Conservation (phyloP, 1,140 invertebrate genomes). For the Propsilocerus akamusi region DNA sequence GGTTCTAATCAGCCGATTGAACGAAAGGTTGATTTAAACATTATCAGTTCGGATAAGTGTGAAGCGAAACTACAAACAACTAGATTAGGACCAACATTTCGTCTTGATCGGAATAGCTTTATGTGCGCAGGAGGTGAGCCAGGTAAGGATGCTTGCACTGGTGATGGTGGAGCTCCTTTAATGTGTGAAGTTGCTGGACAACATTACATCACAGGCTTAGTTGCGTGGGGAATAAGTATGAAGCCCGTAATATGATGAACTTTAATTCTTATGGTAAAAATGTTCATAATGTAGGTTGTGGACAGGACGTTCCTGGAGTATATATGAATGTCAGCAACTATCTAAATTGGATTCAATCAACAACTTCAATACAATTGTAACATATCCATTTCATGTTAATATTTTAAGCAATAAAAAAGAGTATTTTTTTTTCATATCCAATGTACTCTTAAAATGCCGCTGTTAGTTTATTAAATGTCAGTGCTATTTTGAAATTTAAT, state of each 20-base stretch:
- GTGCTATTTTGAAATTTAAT: too few relatives aligned
- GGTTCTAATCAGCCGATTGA: constrained; percentile 30
- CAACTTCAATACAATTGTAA: too few relatives aligned
- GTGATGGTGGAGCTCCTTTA: constrained; percentile 38
- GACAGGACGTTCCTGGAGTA: constrained; percentile 38
- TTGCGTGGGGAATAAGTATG: constrained; percentile 60
- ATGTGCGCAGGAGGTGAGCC: constrained; percentile 51
- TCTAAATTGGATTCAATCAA: constrained; percentile 41
- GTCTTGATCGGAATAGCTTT: constrained; percentile 42
- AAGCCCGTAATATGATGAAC: too few relatives aligned
- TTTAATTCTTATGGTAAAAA: too few relatives aligned
- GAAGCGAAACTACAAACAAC: constrained; percentile 33
- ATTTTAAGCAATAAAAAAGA: too few relatives aligned
- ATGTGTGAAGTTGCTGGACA: constrained; percentile 39
- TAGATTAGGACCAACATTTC: constrained; percentile 36
- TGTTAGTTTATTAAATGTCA: too few relatives aligned
- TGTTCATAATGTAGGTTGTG: too few relatives aligned
- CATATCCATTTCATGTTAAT: too few relatives aligned
- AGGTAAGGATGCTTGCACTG: constrained; percentile 50
- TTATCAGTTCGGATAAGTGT: constrained; percentile 33
- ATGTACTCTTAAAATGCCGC: too few relatives aligned
- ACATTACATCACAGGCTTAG: too few relatives aligned
- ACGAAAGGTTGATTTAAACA: constrained; percentile 42
- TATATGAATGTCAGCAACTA: constrained; percentile 45
- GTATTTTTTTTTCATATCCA: too few relatives aligned